These are phyloP conservation scores for Drosophila leontia DNA, from an alignment of 1,140 invertebrate genomes.

Conservation along the genomic window DNA sequence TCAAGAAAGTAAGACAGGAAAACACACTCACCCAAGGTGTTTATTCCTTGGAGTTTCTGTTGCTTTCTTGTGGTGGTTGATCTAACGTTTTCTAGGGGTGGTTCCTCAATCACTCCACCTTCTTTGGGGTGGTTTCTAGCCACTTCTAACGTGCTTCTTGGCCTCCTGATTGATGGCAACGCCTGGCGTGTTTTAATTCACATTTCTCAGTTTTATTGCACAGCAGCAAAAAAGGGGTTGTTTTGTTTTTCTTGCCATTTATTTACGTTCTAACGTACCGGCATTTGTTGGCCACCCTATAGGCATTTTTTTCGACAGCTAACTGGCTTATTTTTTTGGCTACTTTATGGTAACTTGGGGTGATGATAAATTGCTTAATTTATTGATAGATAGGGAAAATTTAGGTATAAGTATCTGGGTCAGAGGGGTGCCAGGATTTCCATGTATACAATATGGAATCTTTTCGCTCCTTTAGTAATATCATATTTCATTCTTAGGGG, in stretches of 20 bases:
- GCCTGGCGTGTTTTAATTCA: slow-evolving; percentile 65
- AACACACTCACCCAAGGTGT: slow-evolving; percentile 26
- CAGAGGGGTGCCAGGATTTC: slow-evolving; percentile 2
- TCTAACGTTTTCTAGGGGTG: slow-evolving; percentile 53
- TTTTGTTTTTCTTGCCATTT: slow-evolving; percentile 31
- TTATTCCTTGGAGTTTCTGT: slow-evolving; percentile 59
- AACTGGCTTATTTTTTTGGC: slow-evolving; percentile 26
- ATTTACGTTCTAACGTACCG: slow-evolving; percentile 36
- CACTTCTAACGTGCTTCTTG: slow-evolving; percentile 41
- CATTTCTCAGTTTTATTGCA: slow-evolving; percentile 41
- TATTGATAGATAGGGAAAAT: slow-evolving; percentile 28
- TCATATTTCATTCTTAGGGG: slow-evolving; percentile 9
- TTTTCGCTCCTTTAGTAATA: not conserved
- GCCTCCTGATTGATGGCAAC: slow-evolving; percentile 66
- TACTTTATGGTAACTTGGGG: slow-evolving; percentile 28
- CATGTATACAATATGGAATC: not conserved
- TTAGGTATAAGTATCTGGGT: slow-evolving; percentile 3
- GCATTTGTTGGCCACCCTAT: slow-evolving; percentile 51
- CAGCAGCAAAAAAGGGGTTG: slow-evolving; percentile 51
- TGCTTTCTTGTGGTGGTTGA: slow-evolving; percentile 56
- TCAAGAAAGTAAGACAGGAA: slow-evolving; percentile 17
- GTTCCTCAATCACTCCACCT: slow-evolving; percentile 36
- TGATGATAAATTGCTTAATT: slow-evolving; percentile 65
- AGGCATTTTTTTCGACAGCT: slow-evolving; percentile 32
- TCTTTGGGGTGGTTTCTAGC: slow-evolving; percentile 28